Conservation (phyloP, 2,888 invertebrate species). For the Bombylius major region DNA sequence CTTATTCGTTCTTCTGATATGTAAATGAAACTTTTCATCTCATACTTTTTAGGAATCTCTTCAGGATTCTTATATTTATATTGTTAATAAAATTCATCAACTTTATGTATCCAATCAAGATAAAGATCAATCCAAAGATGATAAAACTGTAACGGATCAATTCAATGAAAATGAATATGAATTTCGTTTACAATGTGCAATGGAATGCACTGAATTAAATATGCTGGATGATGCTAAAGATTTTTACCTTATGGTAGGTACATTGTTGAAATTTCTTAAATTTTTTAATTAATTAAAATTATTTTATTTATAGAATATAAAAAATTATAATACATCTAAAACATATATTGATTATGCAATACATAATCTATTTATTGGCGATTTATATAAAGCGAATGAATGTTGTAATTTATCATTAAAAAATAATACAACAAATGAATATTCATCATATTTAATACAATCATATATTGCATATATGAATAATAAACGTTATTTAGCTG, state of each 20-base stretch:
- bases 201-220: constrained; percentile 7
- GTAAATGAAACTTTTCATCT: background rate
- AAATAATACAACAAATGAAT: background rate
- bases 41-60: constrained; percentile 1
- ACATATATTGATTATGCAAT: constrained; percentile 6
- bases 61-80: constrained; percentile 5
- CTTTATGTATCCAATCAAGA: background rate
- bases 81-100: constrained; percentile 6
- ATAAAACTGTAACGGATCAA: background rate
- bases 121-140: background rate
- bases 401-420: constrained; percentile 5
- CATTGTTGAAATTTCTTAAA: background rate
- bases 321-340: background rate
- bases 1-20: background rate
- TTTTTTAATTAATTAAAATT: background rate
- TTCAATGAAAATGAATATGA: background rate
- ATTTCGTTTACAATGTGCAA: constrained; percentile 4
- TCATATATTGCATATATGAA: constrained; percentile 5
- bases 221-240: constrained; percentile 5
- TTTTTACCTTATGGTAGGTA: constrained; percentile 9
- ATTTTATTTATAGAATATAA: constrained; percentile 8
- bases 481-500: constrained; percentile 1
- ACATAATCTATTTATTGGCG: background rate
- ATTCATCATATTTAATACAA: constrained; percentile 3
- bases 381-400: constrained; percentile 3